Evolutionary conservation across 2,888 invertebrate genomes (phyloP), one percentile per base, ranked within the genome.

Genomic region (Mellilla xanthometata): DNA sequence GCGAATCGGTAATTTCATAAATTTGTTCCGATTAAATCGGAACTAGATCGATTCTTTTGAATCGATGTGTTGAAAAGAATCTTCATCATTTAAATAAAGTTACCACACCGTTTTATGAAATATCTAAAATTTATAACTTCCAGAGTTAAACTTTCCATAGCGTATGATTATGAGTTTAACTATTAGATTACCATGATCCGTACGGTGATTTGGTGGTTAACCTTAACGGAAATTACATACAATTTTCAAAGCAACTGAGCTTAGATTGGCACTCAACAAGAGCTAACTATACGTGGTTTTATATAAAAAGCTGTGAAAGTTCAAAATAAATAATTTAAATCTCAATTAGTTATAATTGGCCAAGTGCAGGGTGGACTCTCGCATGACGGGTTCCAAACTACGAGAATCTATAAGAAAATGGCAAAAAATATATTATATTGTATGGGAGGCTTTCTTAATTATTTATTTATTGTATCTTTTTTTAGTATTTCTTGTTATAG

Each of bases 1-100:
- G 53, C 64, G 55, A 70, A 65, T 70, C 65, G 63, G 51, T 62
- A 68, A 67, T 60, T 57, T 56, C 50, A 54, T 51, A 41, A 55
- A 62, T 61, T 55, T 52, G 52, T 61, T 60, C 43, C 53, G 50
- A 54, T 55, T 58, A 52, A 60, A 59, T 60, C 58, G 46, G 44
- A 48, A 50, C 6, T 24, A 0, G n/a, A 19, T 19, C 15, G 15
- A 19, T 19, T 19, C 15, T 19, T 5, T 19, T 19, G 3, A 19
- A 19, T 19, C 15, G 15, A 19, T 19, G 6, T 19, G 3, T 19
- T 5, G 15, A 19, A 6, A 19, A 5, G 6, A 3, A 5, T 19
- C 15, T 19, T 19, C 15, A 19, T 19, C 15, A 19, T 19, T 6
- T 19, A 5, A n/a, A n/a, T 19, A 19, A 1, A 19, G 15, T 19